A percentile compares a stretch with the other conserved stretches of the same genome.
phyloP scores from a whole-genome alignment of 2,113 vertebrate genomes.

The Bettongia penicillata region DNA sequence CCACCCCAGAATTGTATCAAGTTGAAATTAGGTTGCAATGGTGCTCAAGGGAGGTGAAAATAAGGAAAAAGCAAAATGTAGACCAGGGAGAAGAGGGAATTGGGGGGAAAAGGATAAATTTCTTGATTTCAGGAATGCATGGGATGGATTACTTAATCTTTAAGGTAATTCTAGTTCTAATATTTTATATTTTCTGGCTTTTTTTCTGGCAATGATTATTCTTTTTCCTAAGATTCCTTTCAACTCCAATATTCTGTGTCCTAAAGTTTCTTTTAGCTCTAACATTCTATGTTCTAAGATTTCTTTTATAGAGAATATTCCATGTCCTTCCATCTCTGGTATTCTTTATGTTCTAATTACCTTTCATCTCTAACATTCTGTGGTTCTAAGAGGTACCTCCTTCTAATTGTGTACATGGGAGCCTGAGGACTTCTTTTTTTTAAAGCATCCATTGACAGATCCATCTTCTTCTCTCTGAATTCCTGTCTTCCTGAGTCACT shows the following conservation, averaged over 20 bases:
- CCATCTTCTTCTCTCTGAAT: neutral
- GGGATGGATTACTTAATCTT: neutral
- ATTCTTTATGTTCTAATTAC: neutral
- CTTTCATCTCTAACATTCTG: neutral
- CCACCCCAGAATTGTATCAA: neutral
- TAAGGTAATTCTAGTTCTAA: neutral
- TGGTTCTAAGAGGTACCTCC: neutral
- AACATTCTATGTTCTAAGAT: neutral
- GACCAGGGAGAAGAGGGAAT: neutral
- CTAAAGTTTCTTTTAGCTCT: neutral
- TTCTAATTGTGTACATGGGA: neutral
- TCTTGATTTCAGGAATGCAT: neutral
- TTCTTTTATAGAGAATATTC: neutral
- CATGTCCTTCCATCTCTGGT: neutral
- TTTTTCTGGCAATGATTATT: neutral
- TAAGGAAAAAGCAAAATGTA: neutral
- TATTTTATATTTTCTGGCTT: neutral
- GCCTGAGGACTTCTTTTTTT: neutral
- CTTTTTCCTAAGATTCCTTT: neutral
- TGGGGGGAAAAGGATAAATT: neutral
- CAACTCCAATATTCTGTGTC: neutral
- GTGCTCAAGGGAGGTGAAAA: neutral
- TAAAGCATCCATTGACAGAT: neutral
- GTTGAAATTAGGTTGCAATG: neutral
- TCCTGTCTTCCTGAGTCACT: neutral